These are phyloP conservation scores for Sinella curviseta DNA, from an alignment of 1,140 invertebrate species.

Conservation along the genomic window DNA sequence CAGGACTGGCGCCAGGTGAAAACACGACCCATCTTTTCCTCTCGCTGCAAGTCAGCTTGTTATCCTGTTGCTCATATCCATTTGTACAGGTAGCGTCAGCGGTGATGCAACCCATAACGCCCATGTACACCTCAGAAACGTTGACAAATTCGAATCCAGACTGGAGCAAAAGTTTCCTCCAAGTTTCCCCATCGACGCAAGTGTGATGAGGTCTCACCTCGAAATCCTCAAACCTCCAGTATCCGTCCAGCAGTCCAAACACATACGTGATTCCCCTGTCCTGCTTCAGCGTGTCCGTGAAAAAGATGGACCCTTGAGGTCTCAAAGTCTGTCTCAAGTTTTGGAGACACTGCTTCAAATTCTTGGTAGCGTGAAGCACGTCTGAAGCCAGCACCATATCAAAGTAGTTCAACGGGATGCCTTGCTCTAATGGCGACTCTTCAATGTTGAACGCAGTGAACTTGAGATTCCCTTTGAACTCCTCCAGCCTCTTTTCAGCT, in stretches of 20 bases:
- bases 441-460: constrained; percentile 34
- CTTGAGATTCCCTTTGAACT: background rate
- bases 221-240: constrained; percentile 22
- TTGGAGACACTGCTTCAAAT: background rate
- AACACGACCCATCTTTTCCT: no score
- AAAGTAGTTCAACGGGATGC: background rate
- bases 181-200: background rate
- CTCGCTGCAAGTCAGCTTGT: no score
- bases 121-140: background rate
- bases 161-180: background rate
- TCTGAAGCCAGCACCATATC: constrained; percentile 32
- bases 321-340: background rate
- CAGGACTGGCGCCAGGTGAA: no score
- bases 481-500: background rate
- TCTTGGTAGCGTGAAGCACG: constrained; percentile 34
- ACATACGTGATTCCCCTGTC: background rate
- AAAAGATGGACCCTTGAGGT: background rate
- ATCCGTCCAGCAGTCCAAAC: constrained; percentile 23
- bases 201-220: background rate
- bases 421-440: constrained; percentile 8
- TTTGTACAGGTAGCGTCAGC: background rate
- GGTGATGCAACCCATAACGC: background rate
- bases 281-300: background rate
- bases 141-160: background rate
- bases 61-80: no score